These are phyloP conservation scores for Myripristis jacobus DNA, from an alignment of 2,797 vertebrate genomes.

Conservation along the genomic window DNA sequence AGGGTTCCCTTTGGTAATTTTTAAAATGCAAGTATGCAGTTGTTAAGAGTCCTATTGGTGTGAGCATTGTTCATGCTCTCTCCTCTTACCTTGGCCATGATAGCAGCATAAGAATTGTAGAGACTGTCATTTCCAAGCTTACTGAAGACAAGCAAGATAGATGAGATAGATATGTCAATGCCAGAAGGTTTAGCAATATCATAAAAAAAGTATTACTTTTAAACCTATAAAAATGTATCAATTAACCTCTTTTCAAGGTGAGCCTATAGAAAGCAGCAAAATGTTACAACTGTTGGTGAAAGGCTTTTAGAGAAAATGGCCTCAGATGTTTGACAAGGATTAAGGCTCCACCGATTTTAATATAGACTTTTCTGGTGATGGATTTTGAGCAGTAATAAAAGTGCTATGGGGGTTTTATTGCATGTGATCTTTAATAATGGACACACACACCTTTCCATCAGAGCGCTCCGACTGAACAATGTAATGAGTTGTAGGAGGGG, in stretches of 20 bases:
- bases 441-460: constrained; percentile 84
- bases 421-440: constrained; percentile 40
- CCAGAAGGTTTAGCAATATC: neutral
- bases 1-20: too few species aligned
- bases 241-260: neutral
- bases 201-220: neutral
- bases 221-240: neutral
- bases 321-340: neutral
- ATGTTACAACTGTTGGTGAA: neutral
- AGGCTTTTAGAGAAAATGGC: constrained; percentile 22
- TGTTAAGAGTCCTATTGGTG: too few species aligned
- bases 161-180: neutral
- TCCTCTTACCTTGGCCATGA: constrained; percentile 92
- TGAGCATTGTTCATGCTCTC: neutral
- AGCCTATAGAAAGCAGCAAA: constrained; percentile 7
- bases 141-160: constrained; percentile 68
- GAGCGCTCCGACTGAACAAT: constrained; percentile 91
- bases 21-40: too few species aligned
- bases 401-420: constrained; percentile 18
- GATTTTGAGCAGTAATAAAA: constrained; percentile 38
- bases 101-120: constrained; percentile 91
- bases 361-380: constrained; percentile 32
- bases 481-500: constrained; percentile 95
- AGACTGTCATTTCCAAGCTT: constrained; percentile 88
- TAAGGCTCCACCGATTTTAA: neutral